Conservation (phyloP, 2,797 vertebrate species). For the Paratrypauchen microcephalus region DNA sequence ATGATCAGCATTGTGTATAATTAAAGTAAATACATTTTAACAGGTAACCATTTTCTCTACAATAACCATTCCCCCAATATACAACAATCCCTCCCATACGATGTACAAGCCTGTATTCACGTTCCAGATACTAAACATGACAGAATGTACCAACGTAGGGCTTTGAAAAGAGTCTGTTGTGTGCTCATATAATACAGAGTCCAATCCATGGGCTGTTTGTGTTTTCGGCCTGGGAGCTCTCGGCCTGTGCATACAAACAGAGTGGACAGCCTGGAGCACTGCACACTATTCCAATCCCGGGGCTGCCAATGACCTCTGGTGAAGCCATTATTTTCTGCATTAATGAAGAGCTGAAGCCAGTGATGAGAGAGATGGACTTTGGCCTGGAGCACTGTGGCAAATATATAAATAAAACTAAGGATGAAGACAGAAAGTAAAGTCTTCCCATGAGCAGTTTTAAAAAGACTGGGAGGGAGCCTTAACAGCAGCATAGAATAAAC, state of each 20-base stretch:
- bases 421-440: constrained; percentile 54
- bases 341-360: constrained; percentile 81
- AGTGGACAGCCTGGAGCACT: constrained; percentile 64
- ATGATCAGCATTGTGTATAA: not conserved
- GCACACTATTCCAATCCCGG: constrained; percentile 69
- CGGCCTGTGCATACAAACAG: constrained; percentile 58
- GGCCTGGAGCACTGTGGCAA: constrained; percentile 67
- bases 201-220: constrained; percentile 31
- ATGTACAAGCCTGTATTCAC: constrained; percentile 14
- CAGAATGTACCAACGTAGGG: constrained; percentile 39
- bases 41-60: not conserved
- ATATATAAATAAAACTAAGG: constrained; percentile 32
- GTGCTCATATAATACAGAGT: constrained; percentile 50
- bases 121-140: constrained; percentile 23
- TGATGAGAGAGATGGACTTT: constrained; percentile 80
- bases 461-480: constrained; percentile 52
- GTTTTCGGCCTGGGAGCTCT: constrained; percentile 52
- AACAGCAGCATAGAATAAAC: constrained; percentile 59
- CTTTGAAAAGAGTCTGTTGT: constrained; percentile 50
- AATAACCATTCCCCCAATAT: not conserved
- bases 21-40: not conserved
- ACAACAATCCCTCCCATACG: not conserved
- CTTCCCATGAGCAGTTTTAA: constrained; percentile 69
- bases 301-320: constrained; percentile 78
- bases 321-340: constrained; percentile 82